Evolutionary conservation across 2,888 invertebrate genomes (phyloP).

Genomic region (Drosophila siamana): DNA sequence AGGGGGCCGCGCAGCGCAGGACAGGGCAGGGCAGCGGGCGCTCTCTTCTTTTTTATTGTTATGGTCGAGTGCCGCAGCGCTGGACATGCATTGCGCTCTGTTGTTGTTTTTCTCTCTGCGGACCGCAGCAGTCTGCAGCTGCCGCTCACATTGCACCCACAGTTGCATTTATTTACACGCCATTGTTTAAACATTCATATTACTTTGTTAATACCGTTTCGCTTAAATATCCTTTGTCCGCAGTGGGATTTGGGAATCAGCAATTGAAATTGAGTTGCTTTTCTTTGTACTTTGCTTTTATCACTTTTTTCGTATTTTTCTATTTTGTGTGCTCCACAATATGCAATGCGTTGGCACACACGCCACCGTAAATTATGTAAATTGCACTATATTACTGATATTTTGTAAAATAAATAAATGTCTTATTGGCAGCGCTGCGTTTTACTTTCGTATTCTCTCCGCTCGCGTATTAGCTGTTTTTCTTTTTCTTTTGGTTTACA

Average conservation of each 20-base stretch:
- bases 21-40: constrained; percentile 23
- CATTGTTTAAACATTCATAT: constrained; percentile 12
- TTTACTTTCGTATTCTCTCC: constrained; percentile 46
- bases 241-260: constrained; percentile 31
- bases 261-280: constrained; percentile 28
- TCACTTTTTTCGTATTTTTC: constrained; percentile 42
- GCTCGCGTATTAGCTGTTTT: constrained; percentile 55
- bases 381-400: constrained; percentile 43
- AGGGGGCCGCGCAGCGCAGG: constrained; percentile 16
- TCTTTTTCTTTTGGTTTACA: constrained; percentile 64
- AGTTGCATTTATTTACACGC: constrained; percentile 15
- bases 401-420: constrained; percentile 48
- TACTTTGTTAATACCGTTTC: constrained; percentile 64
- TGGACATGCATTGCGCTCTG: constrained; percentile 52
- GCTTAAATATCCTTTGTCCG: constrained; percentile 71
- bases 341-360: constrained; percentile 46
- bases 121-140: constrained; percentile 29
- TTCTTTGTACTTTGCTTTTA: constrained; percentile 71
- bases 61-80: constrained; percentile 54
- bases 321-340: constrained; percentile 37
- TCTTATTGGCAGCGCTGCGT: constrained; percentile 58
- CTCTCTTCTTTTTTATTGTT: constrained; percentile 55
- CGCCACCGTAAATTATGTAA: constrained; percentile 28
- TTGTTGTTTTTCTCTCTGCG: constrained; percentile 50
- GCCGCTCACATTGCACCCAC: constrained; percentile 14